Evolutionary conservation across 1,140 invertebrate species (phyloP).

Genomic region (Holotrichia oblita): DNA sequence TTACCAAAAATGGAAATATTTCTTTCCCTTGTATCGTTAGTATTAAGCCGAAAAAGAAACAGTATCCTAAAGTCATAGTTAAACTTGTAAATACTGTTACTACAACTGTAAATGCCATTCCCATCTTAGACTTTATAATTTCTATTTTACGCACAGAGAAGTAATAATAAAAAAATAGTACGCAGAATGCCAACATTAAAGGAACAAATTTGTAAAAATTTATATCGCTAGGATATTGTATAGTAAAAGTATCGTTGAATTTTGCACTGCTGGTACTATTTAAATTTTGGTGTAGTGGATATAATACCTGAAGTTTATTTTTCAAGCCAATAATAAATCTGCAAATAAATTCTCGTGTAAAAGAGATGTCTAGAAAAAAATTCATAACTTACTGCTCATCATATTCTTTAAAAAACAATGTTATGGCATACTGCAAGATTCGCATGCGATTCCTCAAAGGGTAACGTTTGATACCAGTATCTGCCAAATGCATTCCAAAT

Average conservation of each 20-base stretch:
- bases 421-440: slow-evolving; percentile 90
- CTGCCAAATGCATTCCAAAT: slow-evolving; percentile 89
- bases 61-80: slow-evolving; percentile 93
- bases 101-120: slow-evolving; percentile 89
- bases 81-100: slow-evolving; percentile 89
- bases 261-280: slow-evolving; percentile 52
- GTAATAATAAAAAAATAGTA: slow-evolving; percentile 92
- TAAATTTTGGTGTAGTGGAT: slow-evolving; percentile 73
- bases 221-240: slow-evolving; percentile 88
- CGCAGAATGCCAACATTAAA: slow-evolving; percentile 82
- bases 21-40: slow-evolving; percentile 79
- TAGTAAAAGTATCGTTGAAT: slow-evolving; percentile 70
- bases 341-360: slow-evolving; percentile 57
- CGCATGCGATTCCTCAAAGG: slow-evolving; percentile 82
- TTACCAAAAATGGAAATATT: slow-evolving; percentile 94
- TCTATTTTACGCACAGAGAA: slow-evolving; percentile 96
- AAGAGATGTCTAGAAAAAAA: slow-evolving; percentile 27
- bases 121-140: slow-evolving; percentile 90
- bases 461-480: slow-evolving; percentile 89
- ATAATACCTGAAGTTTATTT: slow-evolving; percentile 73
- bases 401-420: slow-evolving; percentile 84
- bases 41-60: slow-evolving; percentile 89
- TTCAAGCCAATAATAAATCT: slow-evolving; percentile 83
- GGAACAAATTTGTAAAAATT: slow-evolving; percentile 89
- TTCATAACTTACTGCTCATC: slow-evolving; percentile 72